Evolutionary conservation across 2,888 invertebrate genomes (phyloP).

Genomic region (Prionchulus punctatus): DNA sequence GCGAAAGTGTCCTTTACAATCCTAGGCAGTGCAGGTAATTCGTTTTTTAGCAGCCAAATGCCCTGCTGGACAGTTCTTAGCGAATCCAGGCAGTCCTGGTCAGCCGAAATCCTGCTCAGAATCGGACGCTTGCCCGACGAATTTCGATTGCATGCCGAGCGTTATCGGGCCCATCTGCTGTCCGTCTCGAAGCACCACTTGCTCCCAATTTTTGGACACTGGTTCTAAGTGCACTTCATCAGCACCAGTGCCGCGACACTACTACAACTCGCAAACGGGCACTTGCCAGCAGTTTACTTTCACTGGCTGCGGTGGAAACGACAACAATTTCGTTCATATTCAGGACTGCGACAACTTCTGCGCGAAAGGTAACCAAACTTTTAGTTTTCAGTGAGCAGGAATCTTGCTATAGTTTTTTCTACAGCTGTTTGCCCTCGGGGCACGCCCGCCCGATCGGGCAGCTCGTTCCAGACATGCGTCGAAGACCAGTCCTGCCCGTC

Average conservation of each 20-base stretch:
- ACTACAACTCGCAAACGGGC: not conserved
- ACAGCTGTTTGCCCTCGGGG: not conserved
- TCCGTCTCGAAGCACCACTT: not conserved
- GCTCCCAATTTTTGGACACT: too few relatives aligned
- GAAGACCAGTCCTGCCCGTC: not conserved
- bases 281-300: slow-evolving; percentile 3
- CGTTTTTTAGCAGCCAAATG: too few relatives aligned
- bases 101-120: not conserved
- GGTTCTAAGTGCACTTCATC: too few relatives aligned
- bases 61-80: not conserved
- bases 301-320: slow-evolving; percentile 3
- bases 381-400: not conserved
- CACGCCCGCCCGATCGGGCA: not conserved
- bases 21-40: too few relatives aligned
- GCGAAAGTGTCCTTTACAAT: too few relatives aligned
- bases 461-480: not conserved
- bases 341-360: not conserved
- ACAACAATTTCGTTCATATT: not conserved
- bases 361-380: not conserved
- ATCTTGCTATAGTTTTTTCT: not conserved
- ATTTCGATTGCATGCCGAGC: not conserved
- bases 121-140: not conserved
- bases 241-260: not conserved
- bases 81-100: not conserved
- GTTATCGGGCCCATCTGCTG: slow-evolving; percentile 3